phyloP scores from a whole-genome alignment of 1,140 invertebrate species.

The Drusus annulatus region DNA sequence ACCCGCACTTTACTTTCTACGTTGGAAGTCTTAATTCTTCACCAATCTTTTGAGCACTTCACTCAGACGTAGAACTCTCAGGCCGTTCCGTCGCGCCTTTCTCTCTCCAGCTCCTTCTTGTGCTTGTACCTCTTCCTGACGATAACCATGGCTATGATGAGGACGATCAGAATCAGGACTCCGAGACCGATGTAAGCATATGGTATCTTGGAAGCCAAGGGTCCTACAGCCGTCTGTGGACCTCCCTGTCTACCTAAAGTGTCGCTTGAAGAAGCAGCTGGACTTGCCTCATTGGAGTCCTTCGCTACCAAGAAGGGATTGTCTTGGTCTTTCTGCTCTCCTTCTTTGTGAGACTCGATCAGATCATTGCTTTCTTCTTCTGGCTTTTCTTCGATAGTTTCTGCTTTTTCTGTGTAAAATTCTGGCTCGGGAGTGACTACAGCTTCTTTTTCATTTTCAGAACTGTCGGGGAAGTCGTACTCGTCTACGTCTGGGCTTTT shows the following conservation, averaged over 20 bases:
- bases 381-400: background rate
- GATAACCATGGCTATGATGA: constrained; percentile 50
- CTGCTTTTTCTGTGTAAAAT: constrained; percentile 36
- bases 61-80: constrained; percentile 52
- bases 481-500: constrained; percentile 20
- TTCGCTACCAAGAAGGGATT: constrained; percentile 54
- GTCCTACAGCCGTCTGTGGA: constrained; percentile 20
- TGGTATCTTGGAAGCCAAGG: constrained; percentile 26
- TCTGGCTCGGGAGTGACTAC: constrained; percentile 42
- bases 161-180: constrained; percentile 47
- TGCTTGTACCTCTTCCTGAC: constrained; percentile 57
- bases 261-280: constrained; percentile 54
- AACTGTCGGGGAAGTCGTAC: constrained; percentile 38
- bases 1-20: background rate
- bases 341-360: background rate
- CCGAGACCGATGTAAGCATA: constrained; percentile 55
- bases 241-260: constrained; percentile 24
- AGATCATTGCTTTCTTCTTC: background rate
- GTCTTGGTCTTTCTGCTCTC: constrained; percentile 22
- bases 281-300: constrained; percentile 34
- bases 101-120: constrained; percentile 56
- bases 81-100: constrained; percentile 52
- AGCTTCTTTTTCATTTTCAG: constrained; percentile 12
- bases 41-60: constrained; percentile 23
- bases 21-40: constrained; percentile 3